These are phyloP conservation scores for Choristoneura rosaceana DNA, from an alignment of 2,888 invertebrate species.

Conservation along the genomic window DNA sequence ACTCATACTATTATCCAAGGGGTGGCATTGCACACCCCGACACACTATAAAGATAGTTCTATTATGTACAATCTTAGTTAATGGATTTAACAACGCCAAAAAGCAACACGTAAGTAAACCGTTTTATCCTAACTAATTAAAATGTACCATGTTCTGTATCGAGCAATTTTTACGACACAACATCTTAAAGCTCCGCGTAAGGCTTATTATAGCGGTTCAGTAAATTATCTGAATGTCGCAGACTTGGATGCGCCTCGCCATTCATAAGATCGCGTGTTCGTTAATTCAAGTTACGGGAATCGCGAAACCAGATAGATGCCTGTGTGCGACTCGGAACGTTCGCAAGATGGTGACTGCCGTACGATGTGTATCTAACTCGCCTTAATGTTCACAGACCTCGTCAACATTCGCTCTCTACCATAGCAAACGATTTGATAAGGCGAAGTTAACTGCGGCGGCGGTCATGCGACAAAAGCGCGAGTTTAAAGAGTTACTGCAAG, in stretches of 20 bases:
- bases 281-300: constrained; percentile 67
- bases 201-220: constrained; percentile 39
- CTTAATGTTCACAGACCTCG: constrained; percentile 28
- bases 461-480: constrained; percentile 30
- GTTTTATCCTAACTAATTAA: background rate
- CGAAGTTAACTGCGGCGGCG: constrained; percentile 21
- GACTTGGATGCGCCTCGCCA: constrained; percentile 58
- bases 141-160: background rate
- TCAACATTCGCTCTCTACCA: constrained; percentile 23
- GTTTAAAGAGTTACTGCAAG: constrained; percentile 21
- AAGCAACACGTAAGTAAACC: background rate
- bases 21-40: background rate
- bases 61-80: background rate
- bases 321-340: constrained; percentile 33
- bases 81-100: background rate
- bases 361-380: constrained; percentile 24
- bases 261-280: constrained; percentile 65
- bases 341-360: constrained; percentile 14
- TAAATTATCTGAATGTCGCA: constrained; percentile 46
- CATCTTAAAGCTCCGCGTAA: constrained; percentile 22
- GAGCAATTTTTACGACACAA: constrained; percentile 36
- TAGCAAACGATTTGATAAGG: constrained; percentile 18
- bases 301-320: constrained; percentile 58
- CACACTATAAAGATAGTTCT: background rate
- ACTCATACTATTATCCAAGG: background rate